A percentile compares a stretch with the other conserved stretches of the same genome.
These are phyloP conservation scores for Phocoena phocoena DNA, from an alignment of 2,113 vertebrate species.

Conservation along the genomic window DNA sequence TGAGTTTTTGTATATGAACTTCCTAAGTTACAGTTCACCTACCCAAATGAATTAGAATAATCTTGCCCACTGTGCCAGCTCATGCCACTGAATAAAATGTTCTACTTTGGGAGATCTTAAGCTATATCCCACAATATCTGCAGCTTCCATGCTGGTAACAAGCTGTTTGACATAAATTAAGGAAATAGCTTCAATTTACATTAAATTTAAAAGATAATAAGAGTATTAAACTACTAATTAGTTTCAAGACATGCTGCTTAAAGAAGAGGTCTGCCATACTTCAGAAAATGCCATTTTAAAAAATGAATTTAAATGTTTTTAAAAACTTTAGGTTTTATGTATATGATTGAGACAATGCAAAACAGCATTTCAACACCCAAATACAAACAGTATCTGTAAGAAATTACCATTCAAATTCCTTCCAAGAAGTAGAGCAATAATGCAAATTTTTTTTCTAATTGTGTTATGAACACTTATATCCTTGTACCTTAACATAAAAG, in stretches of 20 bases:
- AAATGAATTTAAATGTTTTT: constrained; percentile 4
- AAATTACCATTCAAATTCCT: constrained; percentile 51
- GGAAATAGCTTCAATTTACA: constrained; percentile 48
- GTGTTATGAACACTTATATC: background rate
- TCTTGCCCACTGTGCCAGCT: constrained; percentile 69
- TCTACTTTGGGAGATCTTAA: constrained; percentile 78
- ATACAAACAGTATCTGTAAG: background rate
- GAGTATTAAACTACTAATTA: constrained; percentile 66
- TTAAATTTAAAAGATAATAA: constrained; percentile 61
- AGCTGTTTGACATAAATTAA: constrained; percentile 65
- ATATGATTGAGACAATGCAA: background rate
- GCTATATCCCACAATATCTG: constrained; percentile 64
- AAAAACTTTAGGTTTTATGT: background rate
- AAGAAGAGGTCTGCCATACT: background rate
- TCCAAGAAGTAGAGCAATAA: background rate
- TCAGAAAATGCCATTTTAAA: constrained; percentile 47
- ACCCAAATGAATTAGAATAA: constrained; percentile 67
- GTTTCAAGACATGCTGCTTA: constrained; percentile 32
- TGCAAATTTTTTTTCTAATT: constrained; percentile 31
- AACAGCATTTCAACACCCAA: background rate
- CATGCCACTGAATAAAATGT: constrained; percentile 76
- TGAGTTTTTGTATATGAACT: constrained; percentile 47
- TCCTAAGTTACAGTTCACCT: constrained; percentile 43
- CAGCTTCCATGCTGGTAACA: constrained; percentile 48
- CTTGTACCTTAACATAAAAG: background rate